Evolutionary conservation across 2,113 vertebrate species (phyloP), one percentile per base, ranked within the genome.

Genomic region (Gobius niger): DNA sequence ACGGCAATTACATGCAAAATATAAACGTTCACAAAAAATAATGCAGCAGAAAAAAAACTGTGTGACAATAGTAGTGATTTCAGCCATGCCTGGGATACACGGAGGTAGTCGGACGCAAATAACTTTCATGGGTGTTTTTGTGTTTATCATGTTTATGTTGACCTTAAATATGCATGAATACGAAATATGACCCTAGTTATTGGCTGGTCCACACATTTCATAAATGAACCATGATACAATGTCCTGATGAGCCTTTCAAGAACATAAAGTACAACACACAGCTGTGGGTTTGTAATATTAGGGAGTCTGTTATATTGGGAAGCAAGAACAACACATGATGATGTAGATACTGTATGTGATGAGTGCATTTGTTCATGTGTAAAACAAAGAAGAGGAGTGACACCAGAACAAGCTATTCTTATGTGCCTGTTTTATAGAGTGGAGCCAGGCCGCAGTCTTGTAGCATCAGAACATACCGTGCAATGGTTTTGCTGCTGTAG

Each of bases 401-500:
- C 3, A 34, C 24, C 24, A 34, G 56, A 57, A 54, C 65, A n/a
- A n/a, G n/a, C n/a, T n/a, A n/a, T n/a, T n/a, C n/a, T n/a, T n/a
- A n/a, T n/a, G n/a, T n/a, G n/a, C n/a, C n/a, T n/a, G n/a, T n/a
- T n/a, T n/a, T n/a, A n/a, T n/a, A n/a, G n/a, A n/a, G n/a, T n/a
- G n/a, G n/a, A n/a, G n/a, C n/a, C n/a, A n/a, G n/a, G n/a, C n/a
- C n/a, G n/a, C n/a, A 47, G 8, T 69, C 73, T 70, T 16, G 57
- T 10, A 59, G 63, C 9, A n/a, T n/a, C 13, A 16, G 34, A 63
- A 87, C 93, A 82, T 82, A 98, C 97, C 91, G 90, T 95, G 85
- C 96, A 96, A 82, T 96, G 95, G 78, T 93, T 96, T 61, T 96
- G 93, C 59, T 99, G 98, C 44, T 96, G 96, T 80, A 97, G 94